Percentiles rank a stretch among this genome's conserved stretches.
Evolutionary conservation across 2,797 vertebrate genomes (phyloP).

Genomic region (Benthosema pterotum): DNA sequence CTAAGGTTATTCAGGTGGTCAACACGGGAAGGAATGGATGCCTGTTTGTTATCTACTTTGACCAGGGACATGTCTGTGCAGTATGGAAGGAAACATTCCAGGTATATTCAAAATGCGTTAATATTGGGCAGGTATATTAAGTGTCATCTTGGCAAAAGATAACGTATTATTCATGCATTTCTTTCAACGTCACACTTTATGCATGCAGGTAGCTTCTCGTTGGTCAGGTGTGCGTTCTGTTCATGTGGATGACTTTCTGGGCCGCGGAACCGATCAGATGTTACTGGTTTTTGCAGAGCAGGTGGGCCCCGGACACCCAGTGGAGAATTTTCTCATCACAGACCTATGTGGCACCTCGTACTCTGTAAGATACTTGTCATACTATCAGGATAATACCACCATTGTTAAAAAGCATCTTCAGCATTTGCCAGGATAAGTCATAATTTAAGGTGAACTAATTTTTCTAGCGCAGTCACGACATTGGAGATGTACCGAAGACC

Average conservation of each 20-base stretch:
- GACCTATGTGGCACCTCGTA: conserved; percentile 84
- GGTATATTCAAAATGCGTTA: conserved; percentile 62
- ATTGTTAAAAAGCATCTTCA: not conserved
- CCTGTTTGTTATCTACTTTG: conserved; percentile 83
- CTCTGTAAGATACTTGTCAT: conserved; percentile 79
- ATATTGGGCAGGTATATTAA: not conserved
- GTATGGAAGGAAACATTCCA: conserved; percentile 87
- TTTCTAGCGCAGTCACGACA: conserved; percentile 68
- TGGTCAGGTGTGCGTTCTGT: conserved; percentile 84
- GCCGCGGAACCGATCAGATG: conserved; percentile 90
- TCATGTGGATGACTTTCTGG: conserved; percentile 90
- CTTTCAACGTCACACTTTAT: conserved; percentile 3
- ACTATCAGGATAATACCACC: not conserved
- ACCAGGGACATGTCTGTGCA: conserved; percentile 79
- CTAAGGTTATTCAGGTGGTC: conserved; percentile 77
- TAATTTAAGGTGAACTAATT: not conserved
- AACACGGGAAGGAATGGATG: conserved; percentile 73
- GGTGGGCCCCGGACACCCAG: conserved; percentile 35
- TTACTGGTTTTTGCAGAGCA: conserved; percentile 83
- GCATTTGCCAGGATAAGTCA: not conserved
- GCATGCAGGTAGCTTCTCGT: conserved; percentile 81
- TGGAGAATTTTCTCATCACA: conserved; percentile 84
- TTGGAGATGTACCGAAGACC: conserved; percentile 35
- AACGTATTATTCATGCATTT: not conserved
- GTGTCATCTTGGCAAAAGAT: not conserved